Evolutionary conservation across 2,888 invertebrate species (phyloP).

Genomic region (Minunthozetes semirufus): DNA sequence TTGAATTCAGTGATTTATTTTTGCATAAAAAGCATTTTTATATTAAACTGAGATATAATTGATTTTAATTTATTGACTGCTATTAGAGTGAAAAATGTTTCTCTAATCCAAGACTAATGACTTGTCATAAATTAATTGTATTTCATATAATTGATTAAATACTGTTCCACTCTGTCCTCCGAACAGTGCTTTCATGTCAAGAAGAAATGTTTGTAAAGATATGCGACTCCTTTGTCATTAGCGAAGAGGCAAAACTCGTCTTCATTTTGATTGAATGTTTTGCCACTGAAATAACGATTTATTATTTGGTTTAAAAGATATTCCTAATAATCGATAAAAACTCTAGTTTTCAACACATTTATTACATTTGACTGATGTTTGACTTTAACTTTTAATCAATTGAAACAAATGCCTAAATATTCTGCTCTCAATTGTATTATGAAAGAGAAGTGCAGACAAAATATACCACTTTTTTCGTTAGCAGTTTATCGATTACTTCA

Average conservation of each 20-base stretch:
- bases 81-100: neutral
- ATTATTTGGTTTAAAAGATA: neutral
- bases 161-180: no score
- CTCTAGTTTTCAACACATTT: neutral
- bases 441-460: neutral
- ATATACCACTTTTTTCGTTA: neutral
- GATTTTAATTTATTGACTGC: neutral
- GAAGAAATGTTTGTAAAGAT: no score
- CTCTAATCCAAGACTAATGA: neutral
- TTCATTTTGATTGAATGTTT: no score
- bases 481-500: neutral
- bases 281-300: neutral
- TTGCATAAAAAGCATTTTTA: no score
- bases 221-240: no score
- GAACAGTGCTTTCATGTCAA: no score
- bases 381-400: neutral
- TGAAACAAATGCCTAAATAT: neutral
- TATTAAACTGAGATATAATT: neutral
- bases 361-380: neutral
- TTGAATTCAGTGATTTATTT: no score
- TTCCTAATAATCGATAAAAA: neutral
- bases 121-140: neutral
- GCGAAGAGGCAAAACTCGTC: no score
- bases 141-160: neutral
- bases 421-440: neutral